A percentile compares a stretch with the other conserved stretches of the same genome.
These are phyloP conservation scores for Zoroaster sp. DNA, from an alignment of 53 echinoderm and acorn worm species.

Conservation along the genomic window DNA sequence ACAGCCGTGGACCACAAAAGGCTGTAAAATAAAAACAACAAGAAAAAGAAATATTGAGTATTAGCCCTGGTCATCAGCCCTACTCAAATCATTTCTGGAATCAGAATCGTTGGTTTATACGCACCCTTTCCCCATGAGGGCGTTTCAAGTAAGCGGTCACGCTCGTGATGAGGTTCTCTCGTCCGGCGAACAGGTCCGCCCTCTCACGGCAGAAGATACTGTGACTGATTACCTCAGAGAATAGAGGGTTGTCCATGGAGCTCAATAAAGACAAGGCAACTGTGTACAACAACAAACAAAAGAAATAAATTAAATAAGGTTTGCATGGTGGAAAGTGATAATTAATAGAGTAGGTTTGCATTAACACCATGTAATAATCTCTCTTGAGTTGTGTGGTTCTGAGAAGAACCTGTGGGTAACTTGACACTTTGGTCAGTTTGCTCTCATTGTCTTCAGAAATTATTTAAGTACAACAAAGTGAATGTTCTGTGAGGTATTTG, in stretches of 20 bases:
- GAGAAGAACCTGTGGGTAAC: too few relatives aligned
- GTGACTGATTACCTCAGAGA: constrained; percentile 76
- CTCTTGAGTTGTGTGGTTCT: too few relatives aligned
- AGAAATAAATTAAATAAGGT: neutral
- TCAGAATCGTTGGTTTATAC: neutral
- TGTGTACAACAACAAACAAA: neutral
- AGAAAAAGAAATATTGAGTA: neutral
- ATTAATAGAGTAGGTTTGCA: too few relatives aligned
- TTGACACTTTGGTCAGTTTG: too few relatives aligned
- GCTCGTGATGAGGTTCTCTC: constrained; percentile 61
- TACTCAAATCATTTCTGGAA: too few relatives aligned
- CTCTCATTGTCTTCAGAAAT: too few relatives aligned
- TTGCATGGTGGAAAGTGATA: too few relatives aligned
- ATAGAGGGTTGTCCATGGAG: constrained; percentile 69
- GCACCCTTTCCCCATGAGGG: constrained; percentile 51
- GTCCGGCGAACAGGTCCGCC: constrained; percentile 76
- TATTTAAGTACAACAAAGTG: too few relatives aligned
- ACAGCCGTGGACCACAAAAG: constrained; percentile 79
- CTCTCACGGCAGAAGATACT: constrained; percentile 82
- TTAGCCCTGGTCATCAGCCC: too few relatives aligned
- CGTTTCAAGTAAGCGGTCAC: constrained; percentile 55
- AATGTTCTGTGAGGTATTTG: too few relatives aligned
- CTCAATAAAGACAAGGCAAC: constrained; percentile 62
- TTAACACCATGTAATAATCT: too few relatives aligned
- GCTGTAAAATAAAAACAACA: constrained; percentile 33